Evolutionary conservation across 2,888 invertebrate genomes (phyloP).

Genomic region (Malthinus flaveolus): DNA sequence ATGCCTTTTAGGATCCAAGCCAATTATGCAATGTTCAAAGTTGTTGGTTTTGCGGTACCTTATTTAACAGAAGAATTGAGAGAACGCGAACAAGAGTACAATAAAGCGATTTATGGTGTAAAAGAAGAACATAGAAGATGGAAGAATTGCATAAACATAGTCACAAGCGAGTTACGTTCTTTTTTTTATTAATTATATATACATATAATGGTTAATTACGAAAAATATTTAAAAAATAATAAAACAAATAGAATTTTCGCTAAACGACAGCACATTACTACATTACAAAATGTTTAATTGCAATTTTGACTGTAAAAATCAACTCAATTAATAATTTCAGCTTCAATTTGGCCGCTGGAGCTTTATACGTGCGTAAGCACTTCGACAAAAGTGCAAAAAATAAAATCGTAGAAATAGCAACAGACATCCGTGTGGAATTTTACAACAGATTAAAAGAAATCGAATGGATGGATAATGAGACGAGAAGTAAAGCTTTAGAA

Average conservation of each 20-base stretch:
- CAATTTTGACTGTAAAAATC: too few relatives aligned
- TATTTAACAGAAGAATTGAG: constrained; percentile 79
- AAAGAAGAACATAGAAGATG: constrained; percentile 79
- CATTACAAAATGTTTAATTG: too few relatives aligned
- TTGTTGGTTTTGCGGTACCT: constrained; percentile 77
- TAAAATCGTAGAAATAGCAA: constrained; percentile 84
- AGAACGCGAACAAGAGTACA: constrained; percentile 77
- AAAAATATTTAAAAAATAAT: too few relatives aligned
- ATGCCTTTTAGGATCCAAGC: constrained; percentile 64
- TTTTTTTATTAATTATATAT: too few relatives aligned
- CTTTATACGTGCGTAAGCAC: constrained; percentile 79
- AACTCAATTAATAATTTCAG: constrained; percentile 48
- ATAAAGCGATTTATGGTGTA: constrained; percentile 78
- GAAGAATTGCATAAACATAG: constrained; percentile 87
- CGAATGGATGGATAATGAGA: constrained; percentile 87
- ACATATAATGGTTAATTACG: too few relatives aligned
- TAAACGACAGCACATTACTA: too few relatives aligned
- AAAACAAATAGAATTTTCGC: too few relatives aligned
- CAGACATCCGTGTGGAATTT: constrained; percentile 81
- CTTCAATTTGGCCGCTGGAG: constrained; percentile 70
- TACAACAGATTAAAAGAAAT: constrained; percentile 75
- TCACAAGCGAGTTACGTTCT: constrained; percentile 53
- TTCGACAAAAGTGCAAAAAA: constrained; percentile 83
- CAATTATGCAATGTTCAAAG: constrained; percentile 93
- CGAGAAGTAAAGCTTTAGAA: constrained; percentile 8